Evolutionary conservation across 2,888 invertebrate species (phyloP).

Genomic region (Coremacera marginata): DNA sequence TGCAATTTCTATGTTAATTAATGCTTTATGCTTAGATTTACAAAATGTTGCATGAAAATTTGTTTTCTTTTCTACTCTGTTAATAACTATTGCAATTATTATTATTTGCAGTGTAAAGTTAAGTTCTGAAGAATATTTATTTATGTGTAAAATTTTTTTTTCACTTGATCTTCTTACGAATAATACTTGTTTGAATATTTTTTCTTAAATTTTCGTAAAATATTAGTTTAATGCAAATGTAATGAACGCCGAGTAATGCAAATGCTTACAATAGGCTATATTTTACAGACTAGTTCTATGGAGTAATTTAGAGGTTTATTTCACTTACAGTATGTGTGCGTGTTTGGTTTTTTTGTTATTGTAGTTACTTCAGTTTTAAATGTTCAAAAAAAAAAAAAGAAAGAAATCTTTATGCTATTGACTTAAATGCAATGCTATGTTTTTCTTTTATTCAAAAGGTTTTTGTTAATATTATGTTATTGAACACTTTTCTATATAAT

Average conservation of each 20-base stretch:
- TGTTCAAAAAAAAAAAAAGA: not conserved
- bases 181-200: too few species aligned
- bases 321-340: not conserved
- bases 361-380: not conserved
- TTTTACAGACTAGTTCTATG: too few species aligned
- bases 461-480: not conserved
- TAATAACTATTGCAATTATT: not conserved
- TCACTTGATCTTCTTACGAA: too few species aligned
- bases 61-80: not conserved
- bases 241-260: not conserved
- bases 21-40: conserved; percentile 16
- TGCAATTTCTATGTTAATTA: not conserved
- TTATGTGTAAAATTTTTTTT: too few species aligned
- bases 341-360: not conserved
- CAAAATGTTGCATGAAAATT: conserved; percentile 13
- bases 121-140: too few species aligned
- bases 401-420: not conserved
- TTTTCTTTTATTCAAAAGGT: not conserved
- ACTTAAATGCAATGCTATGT: conserved; percentile 5
- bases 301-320: not conserved
- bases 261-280: too few species aligned
- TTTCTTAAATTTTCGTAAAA: too few species aligned
- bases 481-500: conserved; percentile 31
- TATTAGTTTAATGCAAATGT: not conserved
- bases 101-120: not conserved